Conservation (phyloP, 2,888 invertebrate species). For the Euspilapteryx auroguttella region DNA sequence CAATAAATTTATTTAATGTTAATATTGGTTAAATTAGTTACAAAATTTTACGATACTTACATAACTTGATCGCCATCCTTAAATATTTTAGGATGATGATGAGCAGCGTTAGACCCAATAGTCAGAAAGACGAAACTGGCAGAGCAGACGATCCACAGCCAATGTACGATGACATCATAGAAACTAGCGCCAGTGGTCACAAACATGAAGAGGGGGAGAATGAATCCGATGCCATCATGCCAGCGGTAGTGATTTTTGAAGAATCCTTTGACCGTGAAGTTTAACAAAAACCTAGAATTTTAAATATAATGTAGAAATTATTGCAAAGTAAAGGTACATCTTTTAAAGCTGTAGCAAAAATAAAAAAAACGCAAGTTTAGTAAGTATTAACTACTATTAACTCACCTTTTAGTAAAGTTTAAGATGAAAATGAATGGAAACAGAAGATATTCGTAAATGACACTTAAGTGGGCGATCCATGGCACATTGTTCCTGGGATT, state of each 20-base stretch:
- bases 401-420: slow-evolving; percentile 35
- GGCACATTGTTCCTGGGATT: slow-evolving; percentile 63
- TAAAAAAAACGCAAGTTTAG: neutral
- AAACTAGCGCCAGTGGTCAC: slow-evolving; percentile 23
- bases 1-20: too few relatives aligned
- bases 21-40: too few relatives aligned
- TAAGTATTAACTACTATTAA: neutral
- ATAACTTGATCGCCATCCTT: slow-evolving; percentile 77
- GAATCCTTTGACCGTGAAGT: slow-evolving; percentile 22
- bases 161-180: slow-evolving; percentile 36
- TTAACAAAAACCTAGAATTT: slow-evolving; percentile 18
- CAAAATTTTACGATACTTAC: slow-evolving; percentile 19
- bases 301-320: too few relatives aligned
- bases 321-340: slow-evolving; percentile 29
- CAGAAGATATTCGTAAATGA: slow-evolving; percentile 42
- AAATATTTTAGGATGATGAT: slow-evolving; percentile 79
- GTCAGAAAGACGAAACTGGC: slow-evolving; percentile 64
- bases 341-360: slow-evolving; percentile 67
- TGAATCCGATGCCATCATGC: slow-evolving; percentile 30
- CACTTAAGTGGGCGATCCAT: slow-evolving; percentile 42
- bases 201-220: slow-evolving; percentile 44
- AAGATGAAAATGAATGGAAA: slow-evolving; percentile 33
- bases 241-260: slow-evolving; percentile 26
- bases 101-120: slow-evolving; percentile 75
- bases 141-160: slow-evolving; percentile 59